Evolutionary conservation across 1,140 invertebrate species (phyloP), one percentile per base, ranked within the genome.

Genomic region (Drosophila seguyi): DNA sequence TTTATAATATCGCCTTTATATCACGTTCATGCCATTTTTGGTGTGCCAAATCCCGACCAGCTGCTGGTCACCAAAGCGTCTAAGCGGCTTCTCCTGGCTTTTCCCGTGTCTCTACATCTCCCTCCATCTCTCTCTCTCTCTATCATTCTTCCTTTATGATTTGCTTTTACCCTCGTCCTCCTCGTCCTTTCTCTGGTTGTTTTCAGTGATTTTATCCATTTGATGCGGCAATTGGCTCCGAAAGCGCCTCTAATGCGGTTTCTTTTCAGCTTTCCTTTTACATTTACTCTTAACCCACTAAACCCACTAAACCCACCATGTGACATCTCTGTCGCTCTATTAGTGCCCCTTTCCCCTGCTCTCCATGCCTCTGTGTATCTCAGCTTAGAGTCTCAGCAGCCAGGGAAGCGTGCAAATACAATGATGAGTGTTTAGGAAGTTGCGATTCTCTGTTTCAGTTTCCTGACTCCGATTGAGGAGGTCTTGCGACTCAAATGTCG

Each of bases 161-260:
- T 27, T 20, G 34, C 48, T 61, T 77, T 56, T 45, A 41, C 27
- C 29, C n/a, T n/a, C 16, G 11, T 31, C 41, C 47, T 63, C 47
- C 41, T 36, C 7, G 1, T 22, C 31, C 2, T 22, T 4, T 20
- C 7, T 11, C 2, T 4, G 18, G 20, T 38, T 55, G 20, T 55
- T 79, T 79, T 50, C 61, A 79, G 75, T 73, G 67, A 79, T 79
- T 79, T 73, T 41, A 41, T 29, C 36, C 65, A 31, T 73, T 79
- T 67, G 41, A 56, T 47, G 76, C 67, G 60, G 59, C 58, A 79
- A 79, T 79, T 79, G 76, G 47, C 67, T 79, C 16, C 56, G 36
- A 79, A 65, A 63, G 76, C 38, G 55, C 50, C 59, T 60, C 57
- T 72, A 79, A 79, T 79, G 57, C 59, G 55, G 53, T 45, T 41